Base-by-base conservation (phyloP, 1,140 invertebrate species). In the Leptinotarsa defecta region DNA sequence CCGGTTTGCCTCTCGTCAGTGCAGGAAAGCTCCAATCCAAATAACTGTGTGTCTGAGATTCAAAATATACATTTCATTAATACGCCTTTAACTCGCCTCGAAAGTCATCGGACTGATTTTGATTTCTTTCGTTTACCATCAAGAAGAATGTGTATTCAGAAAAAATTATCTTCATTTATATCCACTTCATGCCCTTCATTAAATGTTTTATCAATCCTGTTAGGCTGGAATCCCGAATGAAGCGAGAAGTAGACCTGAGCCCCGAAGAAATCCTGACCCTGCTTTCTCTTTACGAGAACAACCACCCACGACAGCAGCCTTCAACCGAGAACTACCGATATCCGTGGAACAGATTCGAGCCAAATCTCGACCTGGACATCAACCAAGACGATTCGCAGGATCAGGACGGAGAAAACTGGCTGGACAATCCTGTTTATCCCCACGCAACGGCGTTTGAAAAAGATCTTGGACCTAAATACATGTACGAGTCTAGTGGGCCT, bases 211-310 rank as follows among this genome's bases (percentile, higher is more conserved):
- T 65, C 0, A 3, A 48, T 72, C 22, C 6, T 72, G 19, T 62
- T 11, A 72, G 70, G 34, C 22, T 63, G 6, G 49, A 72, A n/a
- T 57, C 20, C 3, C 77, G 83, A 63, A 73, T 78, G 13, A 84
- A 84, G 72, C 74, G 83, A 20, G 81, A 82, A 17, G 74, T 82
- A 8, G 83, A 85, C 62, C 70, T 85, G 24, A 81, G 79, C 11
- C 84, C 84, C 17, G 84, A 85, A 76, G 83, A 84, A 65, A 78
- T 84, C n/a, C 74, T 84, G 15, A 77, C 82, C 1, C 69, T 85
- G 5, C 73, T 85, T 0, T 78, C 79, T 3, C 74, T 85, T 6
- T 84, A 83, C 77, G 84, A 85, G 68, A 83, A 81, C 68, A 80
- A 82, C 19, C 79, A 79, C 20, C 77, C 78, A 19, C 74, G 73